Evolutionary conservation across 2,113 vertebrate genomes (phyloP).

Genomic region (Paracanthobrama guichenoti): DNA sequence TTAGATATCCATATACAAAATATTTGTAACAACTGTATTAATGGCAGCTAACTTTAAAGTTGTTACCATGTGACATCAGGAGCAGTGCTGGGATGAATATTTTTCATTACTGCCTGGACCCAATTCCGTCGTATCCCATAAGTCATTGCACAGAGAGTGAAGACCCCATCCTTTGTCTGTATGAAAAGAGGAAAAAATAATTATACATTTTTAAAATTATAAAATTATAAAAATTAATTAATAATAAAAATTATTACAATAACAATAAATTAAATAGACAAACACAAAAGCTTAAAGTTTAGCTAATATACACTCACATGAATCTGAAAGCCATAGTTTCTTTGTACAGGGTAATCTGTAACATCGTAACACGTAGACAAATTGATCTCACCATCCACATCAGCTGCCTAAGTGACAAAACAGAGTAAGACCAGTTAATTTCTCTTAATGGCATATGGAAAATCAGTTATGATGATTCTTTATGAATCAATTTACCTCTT

Average conservation of each 20-base stretch:
- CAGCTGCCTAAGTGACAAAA: constrained; percentile 76
- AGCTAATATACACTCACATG: constrained; percentile 74
- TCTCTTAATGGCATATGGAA: background rate
- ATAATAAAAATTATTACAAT: no score
- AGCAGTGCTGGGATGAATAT: constrained; percentile 77
- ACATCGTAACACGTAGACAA: constrained; percentile 84
- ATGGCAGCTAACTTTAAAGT: background rate
- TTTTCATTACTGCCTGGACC: constrained; percentile 93
- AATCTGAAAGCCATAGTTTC: constrained; percentile 89
- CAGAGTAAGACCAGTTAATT: background rate
- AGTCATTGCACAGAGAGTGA: constrained; percentile 89
- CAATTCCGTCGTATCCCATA: constrained; percentile 88
- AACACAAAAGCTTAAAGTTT: background rate
- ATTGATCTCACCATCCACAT: constrained; percentile 87
- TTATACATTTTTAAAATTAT: no score
- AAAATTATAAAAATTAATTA: no score
- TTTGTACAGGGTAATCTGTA: constrained; percentile 84
- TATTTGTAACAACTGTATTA: no score
- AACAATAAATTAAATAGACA: no score
- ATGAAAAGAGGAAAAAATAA: constrained; percentile 1
- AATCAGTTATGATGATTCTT: background rate
- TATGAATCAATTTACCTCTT: constrained; percentile 58
- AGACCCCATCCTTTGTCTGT: constrained; percentile 86
- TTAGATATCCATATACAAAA: background rate
- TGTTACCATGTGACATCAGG: constrained; percentile 84